These are phyloP conservation scores for Neotragus pygmaeus DNA, from an alignment of 2,113 vertebrate species.

Conservation along the genomic window DNA sequence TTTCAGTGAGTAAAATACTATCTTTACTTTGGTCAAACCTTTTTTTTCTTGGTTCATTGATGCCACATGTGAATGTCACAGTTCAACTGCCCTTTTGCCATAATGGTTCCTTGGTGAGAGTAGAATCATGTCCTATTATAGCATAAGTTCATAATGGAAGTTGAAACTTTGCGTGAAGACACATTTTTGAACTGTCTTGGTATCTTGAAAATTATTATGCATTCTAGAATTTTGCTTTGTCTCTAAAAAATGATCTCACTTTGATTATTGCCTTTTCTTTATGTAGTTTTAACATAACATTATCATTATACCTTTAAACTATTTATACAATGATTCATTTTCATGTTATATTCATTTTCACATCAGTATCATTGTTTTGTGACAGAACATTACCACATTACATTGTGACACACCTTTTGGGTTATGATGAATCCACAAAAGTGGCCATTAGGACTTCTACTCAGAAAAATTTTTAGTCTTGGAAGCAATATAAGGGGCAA, in stretches of 20 bases:
- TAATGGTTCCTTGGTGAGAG: constrained; percentile 6
- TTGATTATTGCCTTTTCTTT: constrained; percentile 18
- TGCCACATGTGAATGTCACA: neutral
- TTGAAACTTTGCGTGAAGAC: neutral
- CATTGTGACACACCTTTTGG: neutral
- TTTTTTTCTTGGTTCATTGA: constrained; percentile 3
- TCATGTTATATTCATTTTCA: neutral
- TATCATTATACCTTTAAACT: neutral
- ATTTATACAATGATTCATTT: neutral
- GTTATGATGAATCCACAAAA: neutral
- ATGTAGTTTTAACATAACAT: neutral
- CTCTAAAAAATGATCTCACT: neutral
- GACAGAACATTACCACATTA: neutral
- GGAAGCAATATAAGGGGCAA: neutral
- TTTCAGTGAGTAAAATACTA: neutral
- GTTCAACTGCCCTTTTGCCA: neutral
- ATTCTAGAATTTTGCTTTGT: neutral
- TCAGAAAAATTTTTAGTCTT: constrained; percentile 13
- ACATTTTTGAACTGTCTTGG: constrained; percentile 5
- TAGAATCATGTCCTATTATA: neutral
- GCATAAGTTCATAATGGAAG: neutral
- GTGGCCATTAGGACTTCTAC: neutral
- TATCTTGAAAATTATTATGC: neutral
- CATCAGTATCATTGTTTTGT: neutral
- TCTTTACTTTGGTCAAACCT: neutral